Base-by-base conservation (phyloP, 2,888 invertebrate genomes). In the Lacanobia oleracea region DNA sequence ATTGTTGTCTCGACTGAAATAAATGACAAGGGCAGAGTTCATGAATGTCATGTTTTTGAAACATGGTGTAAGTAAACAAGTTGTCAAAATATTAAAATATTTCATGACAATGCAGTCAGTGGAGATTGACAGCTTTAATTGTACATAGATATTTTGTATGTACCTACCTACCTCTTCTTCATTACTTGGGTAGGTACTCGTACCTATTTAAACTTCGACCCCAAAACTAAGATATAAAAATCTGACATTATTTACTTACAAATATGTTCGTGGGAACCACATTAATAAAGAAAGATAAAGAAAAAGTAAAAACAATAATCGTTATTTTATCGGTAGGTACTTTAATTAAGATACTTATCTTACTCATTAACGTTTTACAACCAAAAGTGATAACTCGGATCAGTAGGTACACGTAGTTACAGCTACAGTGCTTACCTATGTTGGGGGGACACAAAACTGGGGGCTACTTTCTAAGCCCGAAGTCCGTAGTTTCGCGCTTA, bases 311-410 rank as follows among this genome's bases (percentile, higher is more conserved):
- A 76, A 71, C 54, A 72, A 70, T 78, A 33, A 82, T 57, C 54
- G 50, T 50, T 10, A 33, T 53, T 51, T 75, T 71, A 81, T 77
- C 75, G 57, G 53, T 50, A 48, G 57, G 53, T 50, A 48, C 54
- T 54, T 65, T 86, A 89, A 89, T 90, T 89, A 91, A 87, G 78
- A 86, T 84, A n/a, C n/a, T n/a, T n/a, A 85, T 82, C 84, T 84
- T 86, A 89, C 90, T 89, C 91, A 93, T 93, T 93, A 91, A 89
- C 53, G 80, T 84, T 88, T 89, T 90, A 91, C 89, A 88, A 87
- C 83, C 72, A 43, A 72, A 64, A 59, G 75, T 88, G 89, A 91
- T 91, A 88, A 72, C 87, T 74, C 67, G 67, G 80, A 86, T 87
- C 82, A 84, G 79, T 81, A 82, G 81, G 81, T 86, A 89, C 86